A percentile compares a stretch with the other conserved stretches of the same genome.
Conservation (phyloP, 2,888 invertebrate genomes). For the Cantharis lateralis region DNA sequence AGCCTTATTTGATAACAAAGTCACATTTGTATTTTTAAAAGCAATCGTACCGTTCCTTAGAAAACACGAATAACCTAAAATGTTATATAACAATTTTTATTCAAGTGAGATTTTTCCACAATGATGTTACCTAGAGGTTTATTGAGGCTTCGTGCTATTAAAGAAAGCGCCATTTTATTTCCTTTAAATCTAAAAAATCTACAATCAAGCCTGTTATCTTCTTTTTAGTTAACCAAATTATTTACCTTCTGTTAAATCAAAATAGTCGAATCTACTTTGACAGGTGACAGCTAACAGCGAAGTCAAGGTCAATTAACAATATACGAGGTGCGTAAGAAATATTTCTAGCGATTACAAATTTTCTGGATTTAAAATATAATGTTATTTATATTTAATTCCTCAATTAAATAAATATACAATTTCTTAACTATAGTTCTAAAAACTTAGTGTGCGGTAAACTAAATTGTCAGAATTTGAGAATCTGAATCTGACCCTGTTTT, state of each 20-base stretch:
- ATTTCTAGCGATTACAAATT: too few relatives aligned
- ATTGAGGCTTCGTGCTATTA: conserved; percentile 53
- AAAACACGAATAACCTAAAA: conserved; percentile 15
- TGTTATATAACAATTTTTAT: conserved; percentile 39
- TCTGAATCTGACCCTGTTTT: too few relatives aligned
- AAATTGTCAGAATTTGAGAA: too few relatives aligned
- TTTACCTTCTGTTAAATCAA: background rate
- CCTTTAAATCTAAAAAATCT: background rate
- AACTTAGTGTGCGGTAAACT: too few relatives aligned
- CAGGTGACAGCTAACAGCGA: background rate
- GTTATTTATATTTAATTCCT: too few relatives aligned
- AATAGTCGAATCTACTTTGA: background rate
- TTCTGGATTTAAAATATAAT: too few relatives aligned
- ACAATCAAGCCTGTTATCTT: background rate
- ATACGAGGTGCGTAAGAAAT: background rate
- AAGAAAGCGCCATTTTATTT: conserved; percentile 43
- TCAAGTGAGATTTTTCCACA: background rate
- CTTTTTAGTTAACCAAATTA: background rate
- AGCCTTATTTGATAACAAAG: background rate
- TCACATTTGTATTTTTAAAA: conserved; percentile 6
- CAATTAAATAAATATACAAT: too few relatives aligned
- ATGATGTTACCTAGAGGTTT: conserved; percentile 45
- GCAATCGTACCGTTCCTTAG: background rate
- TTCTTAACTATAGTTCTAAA: too few relatives aligned
- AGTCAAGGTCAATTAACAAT: background rate